Percentiles rank a stretch among this genome's conserved stretches.
phyloP scores from a whole-genome alignment of 2,797 vertebrate species.

The Nothura maculosa region DNA sequence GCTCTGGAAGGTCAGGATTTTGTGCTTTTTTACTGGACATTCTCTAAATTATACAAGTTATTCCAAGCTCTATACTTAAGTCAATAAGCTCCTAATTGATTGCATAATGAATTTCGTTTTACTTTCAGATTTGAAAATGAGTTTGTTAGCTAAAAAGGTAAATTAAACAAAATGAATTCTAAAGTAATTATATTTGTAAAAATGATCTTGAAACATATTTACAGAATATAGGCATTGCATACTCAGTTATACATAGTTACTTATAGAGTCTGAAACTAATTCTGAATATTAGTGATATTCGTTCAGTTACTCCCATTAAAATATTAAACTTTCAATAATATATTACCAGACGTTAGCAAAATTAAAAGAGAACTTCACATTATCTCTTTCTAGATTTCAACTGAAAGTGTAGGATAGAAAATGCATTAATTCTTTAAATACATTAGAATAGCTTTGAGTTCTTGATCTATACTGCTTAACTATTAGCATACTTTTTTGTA shows the following conservation, averaged over 20 bases:
- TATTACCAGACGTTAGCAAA: background rate
- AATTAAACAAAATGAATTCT: background rate
- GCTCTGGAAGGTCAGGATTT: background rate
- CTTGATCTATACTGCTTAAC: background rate
- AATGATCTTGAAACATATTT: background rate
- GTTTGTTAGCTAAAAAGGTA: background rate
- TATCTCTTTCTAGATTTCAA: background rate
- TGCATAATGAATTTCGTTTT: background rate
- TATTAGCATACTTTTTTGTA: background rate
- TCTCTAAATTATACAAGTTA: background rate
- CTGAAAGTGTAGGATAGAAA: background rate
- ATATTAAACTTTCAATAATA: background rate
- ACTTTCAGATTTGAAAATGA: constrained; percentile 4
- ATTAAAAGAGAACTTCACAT: background rate
- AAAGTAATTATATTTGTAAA: background rate
- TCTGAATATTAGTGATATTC: background rate
- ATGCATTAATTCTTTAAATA: background rate
- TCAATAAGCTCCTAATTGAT: background rate
- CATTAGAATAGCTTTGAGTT: background rate
- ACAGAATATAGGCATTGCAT: background rate
- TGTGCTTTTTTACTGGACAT: background rate
- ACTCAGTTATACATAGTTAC: background rate
- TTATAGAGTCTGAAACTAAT: background rate
- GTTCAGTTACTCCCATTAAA: background rate
- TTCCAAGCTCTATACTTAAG: background rate